Percentiles rank a stretch among this genome's conserved stretches.
Evolutionary conservation across 2,888 invertebrate genomes (phyloP).

Genomic region (Eledone cirrhosa): DNA sequence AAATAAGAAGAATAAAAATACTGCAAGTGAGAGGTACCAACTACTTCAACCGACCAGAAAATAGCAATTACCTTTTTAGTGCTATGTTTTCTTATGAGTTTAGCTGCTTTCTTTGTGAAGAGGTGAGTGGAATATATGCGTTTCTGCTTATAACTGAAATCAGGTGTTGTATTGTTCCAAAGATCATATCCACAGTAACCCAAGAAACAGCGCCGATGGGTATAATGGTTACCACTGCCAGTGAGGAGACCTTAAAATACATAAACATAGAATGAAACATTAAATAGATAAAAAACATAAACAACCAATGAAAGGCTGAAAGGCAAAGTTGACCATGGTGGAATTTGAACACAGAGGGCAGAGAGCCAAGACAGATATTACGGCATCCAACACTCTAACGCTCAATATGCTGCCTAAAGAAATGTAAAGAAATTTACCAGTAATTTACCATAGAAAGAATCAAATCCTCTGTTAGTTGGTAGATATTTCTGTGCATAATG

Average conservation of each 20-base stretch:
- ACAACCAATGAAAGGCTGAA: no score
- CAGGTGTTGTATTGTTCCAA: slow-evolving; percentile 41
- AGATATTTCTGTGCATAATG: background rate
- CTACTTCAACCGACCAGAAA: no score
- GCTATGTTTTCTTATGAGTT: slow-evolving; percentile 51
- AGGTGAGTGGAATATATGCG: slow-evolving; percentile 55
- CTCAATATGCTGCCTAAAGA: no score
- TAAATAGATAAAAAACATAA: no score
- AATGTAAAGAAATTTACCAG: background rate
- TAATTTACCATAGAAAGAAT: slow-evolving; percentile 12
- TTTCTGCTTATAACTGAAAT: slow-evolving; percentile 43
- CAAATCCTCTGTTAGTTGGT: slow-evolving; percentile 3
- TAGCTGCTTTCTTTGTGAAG: slow-evolving; percentile 51
- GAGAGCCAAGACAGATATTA: no score
- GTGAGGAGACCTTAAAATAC: slow-evolving; percentile 5
- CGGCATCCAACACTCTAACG: no score
- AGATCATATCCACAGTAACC: slow-evolving; percentile 48
- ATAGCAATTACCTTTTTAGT: slow-evolving; percentile 41
- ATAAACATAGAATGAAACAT: background rate
- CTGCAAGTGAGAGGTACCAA: background rate
- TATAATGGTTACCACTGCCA: slow-evolving; percentile 10
- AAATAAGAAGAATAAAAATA: no score
- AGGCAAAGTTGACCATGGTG: no score
- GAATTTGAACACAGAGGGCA: no score
- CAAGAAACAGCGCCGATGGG: slow-evolving; percentile 16